phyloP scores from a whole-genome alignment of 2,797 vertebrate genomes.

The Gallinago solitaria region DNA sequence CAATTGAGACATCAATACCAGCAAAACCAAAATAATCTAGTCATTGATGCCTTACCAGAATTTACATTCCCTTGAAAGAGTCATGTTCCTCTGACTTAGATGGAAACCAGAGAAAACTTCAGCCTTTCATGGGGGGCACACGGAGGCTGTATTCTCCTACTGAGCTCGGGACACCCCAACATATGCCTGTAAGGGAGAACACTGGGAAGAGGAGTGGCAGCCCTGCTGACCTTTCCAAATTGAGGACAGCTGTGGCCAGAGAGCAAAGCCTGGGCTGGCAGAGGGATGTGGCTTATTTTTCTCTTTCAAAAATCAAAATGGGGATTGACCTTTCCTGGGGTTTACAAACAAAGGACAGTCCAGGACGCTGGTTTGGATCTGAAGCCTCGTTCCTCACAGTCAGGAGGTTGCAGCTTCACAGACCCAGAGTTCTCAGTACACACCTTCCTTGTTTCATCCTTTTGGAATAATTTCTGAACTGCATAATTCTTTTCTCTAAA shows the following conservation, averaged over 20 bases:
- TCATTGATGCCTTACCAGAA: neutral
- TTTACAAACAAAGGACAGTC: neutral
- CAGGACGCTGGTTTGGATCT: neutral
- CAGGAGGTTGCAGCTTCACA: neutral
- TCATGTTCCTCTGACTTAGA: neutral
- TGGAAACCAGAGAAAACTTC: neutral
- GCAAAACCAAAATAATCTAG: neutral
- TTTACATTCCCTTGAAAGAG: neutral
- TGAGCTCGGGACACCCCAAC: neutral
- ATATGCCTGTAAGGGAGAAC: accelerated
- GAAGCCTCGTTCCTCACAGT: neutral
- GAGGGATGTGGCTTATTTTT: neutral
- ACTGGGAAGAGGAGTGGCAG: neutral
- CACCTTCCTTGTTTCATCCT: neutral
- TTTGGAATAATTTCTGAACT: neutral
- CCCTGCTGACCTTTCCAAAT: neutral
- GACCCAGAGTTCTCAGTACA: neutral
- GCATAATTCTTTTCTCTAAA: neutral
- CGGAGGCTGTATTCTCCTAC: neutral
- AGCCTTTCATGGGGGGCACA: neutral
- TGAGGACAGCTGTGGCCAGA: neutral
- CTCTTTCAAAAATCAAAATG: neutral
- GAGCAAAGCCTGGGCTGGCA: neutral
- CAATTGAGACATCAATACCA: neutral
- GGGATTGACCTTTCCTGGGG: neutral